Evolutionary conservation across 1,140 invertebrate species (phyloP).

Genomic region (Atta cephalotes): DNA sequence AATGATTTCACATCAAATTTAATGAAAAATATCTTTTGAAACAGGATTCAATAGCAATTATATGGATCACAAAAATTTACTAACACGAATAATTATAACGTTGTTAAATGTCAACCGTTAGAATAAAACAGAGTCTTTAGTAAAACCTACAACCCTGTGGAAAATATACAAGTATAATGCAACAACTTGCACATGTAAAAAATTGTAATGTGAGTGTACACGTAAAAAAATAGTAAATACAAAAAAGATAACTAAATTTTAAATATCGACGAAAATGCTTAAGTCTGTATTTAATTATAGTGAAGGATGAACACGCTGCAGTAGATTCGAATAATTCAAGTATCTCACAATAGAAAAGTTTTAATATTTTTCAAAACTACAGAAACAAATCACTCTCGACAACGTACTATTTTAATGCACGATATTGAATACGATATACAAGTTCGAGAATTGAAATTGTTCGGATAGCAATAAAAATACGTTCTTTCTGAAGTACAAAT

Average conservation of each 20-base stretch:
- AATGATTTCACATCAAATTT: slow-evolving; percentile 3
- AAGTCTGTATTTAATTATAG: background rate
- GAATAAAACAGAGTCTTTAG: background rate
- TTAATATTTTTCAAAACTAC: background rate
- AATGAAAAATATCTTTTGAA: background rate
- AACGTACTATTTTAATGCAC: background rate
- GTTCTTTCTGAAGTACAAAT: background rate
- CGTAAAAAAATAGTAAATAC: background rate
- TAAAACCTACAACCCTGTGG: background rate
- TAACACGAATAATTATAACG: slow-evolving; percentile 14
- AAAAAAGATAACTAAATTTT: background rate
- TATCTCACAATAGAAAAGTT: background rate
- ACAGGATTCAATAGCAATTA: background rate
- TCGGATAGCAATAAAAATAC: background rate
- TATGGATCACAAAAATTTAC: background rate
- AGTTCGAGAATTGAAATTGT: slow-evolving; percentile 8
- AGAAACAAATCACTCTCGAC: background rate
- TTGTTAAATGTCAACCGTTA: background rate
- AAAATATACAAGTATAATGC: background rate
- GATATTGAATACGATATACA: background rate
- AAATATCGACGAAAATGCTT: background rate
- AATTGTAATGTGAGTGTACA: background rate
- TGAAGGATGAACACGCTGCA: background rate
- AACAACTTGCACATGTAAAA: background rate
- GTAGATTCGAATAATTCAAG: slow-evolving; percentile 18